Evolutionary conservation across 2,113 vertebrate genomes (phyloP).

Genomic region (Cercopithecus mona): DNA sequence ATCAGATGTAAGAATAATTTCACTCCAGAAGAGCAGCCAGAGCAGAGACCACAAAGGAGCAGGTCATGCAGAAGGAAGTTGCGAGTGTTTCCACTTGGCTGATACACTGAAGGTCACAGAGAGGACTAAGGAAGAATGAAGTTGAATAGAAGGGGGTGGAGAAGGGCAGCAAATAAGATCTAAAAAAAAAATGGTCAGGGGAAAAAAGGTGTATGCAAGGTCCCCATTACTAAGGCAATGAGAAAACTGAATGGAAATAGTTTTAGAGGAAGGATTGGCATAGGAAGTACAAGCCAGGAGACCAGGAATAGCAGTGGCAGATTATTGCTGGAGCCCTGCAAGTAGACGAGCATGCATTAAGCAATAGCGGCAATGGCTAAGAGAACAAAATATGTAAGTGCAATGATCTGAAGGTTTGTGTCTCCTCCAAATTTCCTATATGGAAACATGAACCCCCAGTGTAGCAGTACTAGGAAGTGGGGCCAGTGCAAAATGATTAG

Average conservation of each 20-base stretch:
- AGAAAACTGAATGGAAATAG: not conserved
- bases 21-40: not conserved
- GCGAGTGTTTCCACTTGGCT: not conserved
- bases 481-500: not conserved
- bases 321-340: not conserved
- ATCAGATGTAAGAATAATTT: not conserved
- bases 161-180: fast-evolving
- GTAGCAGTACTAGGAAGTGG: not conserved
- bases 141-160: not conserved
- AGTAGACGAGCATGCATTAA: not conserved
- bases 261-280: not conserved
- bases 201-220: not conserved
- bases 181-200: not conserved
- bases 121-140: not conserved
- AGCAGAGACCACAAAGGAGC: not conserved
- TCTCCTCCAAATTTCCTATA: not conserved
- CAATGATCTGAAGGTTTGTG: not conserved
- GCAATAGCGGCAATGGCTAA: not conserved
- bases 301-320: not conserved
- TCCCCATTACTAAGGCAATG: not conserved
- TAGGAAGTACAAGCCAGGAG: not conserved
- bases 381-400: not conserved
- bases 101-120: not conserved
- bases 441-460: not conserved
- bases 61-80: not conserved